Conservation (phyloP, 2,113 vertebrate species). For the Marmota monax region DNA sequence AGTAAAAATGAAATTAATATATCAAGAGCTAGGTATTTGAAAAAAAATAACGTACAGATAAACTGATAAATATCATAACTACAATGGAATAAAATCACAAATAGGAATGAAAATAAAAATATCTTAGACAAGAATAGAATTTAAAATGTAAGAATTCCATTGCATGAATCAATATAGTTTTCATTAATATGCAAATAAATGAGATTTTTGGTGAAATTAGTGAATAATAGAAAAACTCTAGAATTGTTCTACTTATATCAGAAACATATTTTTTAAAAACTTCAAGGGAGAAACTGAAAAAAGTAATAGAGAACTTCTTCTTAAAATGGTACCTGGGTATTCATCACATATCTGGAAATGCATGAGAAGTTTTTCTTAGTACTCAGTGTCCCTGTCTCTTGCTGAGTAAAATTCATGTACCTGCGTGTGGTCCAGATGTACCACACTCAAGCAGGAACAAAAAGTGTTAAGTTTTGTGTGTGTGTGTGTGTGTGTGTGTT, state of each 20-base stretch:
- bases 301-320: background rate
- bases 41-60: background rate
- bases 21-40: background rate
- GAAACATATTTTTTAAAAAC: background rate
- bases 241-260: background rate
- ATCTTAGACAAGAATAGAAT: background rate
- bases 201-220: background rate
- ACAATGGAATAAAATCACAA: conserved; percentile 38
- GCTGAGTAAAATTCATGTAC: background rate
- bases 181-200: conserved; percentile 21
- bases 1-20: conserved; percentile 36
- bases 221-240: background rate
- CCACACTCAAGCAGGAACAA: background rate
- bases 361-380: background rate
- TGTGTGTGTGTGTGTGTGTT: too few species aligned
- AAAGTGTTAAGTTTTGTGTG: background rate
- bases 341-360: conserved; percentile 1
- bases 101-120: background rate
- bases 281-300: background rate
- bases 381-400: background rate
- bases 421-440: background rate
- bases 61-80: conserved; percentile 12
- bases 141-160: background rate
- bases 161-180: background rate
- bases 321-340: background rate